phyloP scores from a whole-genome alignment of 2,113 vertebrate genomes.

The Macquaria ambigua region DNA sequence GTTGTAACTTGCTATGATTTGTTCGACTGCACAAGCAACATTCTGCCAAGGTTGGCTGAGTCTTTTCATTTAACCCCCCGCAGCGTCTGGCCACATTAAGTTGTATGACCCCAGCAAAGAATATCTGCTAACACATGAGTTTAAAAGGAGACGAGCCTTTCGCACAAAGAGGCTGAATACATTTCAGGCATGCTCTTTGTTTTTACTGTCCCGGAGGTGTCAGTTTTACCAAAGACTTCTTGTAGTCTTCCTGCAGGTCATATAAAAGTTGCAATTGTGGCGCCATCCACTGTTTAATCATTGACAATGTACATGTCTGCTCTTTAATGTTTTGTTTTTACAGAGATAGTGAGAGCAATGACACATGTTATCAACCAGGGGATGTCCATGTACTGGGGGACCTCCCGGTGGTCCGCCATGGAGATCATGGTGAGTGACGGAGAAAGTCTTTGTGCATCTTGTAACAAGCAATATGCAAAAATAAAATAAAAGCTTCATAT shows the following conservation, averaged over 20 bases:
- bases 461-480: background rate
- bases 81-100: slow-evolving; percentile 37
- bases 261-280: slow-evolving; percentile 35
- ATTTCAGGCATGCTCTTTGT: slow-evolving; percentile 2
- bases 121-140: slow-evolving; percentile 17
- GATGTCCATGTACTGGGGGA: slow-evolving; percentile 99
- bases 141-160: background rate
- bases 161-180: slow-evolving; percentile 1
- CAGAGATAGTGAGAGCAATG: slow-evolving; percentile 97
- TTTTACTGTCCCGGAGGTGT: background rate
- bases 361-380: slow-evolving; percentile 96
- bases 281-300: slow-evolving; percentile 55
- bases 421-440: slow-evolving; percentile 93
- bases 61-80: slow-evolving; percentile 53
- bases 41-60: slow-evolving; percentile 35
- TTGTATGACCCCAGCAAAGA: slow-evolving; percentile 18
- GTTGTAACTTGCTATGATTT: slow-evolving; percentile 32
- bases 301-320: slow-evolving; percentile 22
- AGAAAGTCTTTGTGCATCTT: background rate
- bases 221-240: background rate
- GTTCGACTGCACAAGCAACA: slow-evolving; percentile 32
- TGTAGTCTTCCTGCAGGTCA: background rate
- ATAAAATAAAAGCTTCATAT: background rate
- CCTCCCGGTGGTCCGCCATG: slow-evolving; percentile 96
- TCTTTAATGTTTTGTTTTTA: slow-evolving; percentile 36